Evolutionary conservation across 2,113 vertebrate species (phyloP), one percentile per base, ranked within the genome.

Genomic region (Drymodes brunneopygia): DNA sequence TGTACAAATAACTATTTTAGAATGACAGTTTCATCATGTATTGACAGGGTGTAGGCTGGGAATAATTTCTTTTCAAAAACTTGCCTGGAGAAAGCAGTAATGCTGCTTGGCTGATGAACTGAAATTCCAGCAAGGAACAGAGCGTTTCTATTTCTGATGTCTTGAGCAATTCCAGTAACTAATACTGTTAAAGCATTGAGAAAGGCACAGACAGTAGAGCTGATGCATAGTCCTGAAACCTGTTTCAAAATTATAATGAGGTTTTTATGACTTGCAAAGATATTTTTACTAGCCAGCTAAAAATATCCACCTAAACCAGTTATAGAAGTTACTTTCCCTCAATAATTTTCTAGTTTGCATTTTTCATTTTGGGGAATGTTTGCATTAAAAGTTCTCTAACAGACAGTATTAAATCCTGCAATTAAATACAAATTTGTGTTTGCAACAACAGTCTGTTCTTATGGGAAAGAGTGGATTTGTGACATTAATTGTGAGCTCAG

Each of bases 261-360:
- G 17, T 17, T 92, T 94, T 88, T 87, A 87, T 54, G 74, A 95
- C 78, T 91, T 80, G 90, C 65, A 91, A 85, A 92, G 53, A 48
- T 13, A 14, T 75, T 77, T 93, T 86, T 72, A 92, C 35, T 79
- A 84, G 61, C 86, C 50, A 80, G 86, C 58, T 75, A 27, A 94
- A 95, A 93, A 88, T 87, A 92, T 17, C 88, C 29, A 92, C 79
- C 71, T 79, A 77, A 88, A 91, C 58, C 77, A 85, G 91, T 85
- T 89, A 79, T 0, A 73, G 91, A 89, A 72, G 66, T 75, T 61
- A 85, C 38, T 72, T 93, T 86, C 47, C 35, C 50, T 80, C 35
- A 44, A 16, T 58, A 69, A 44, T 42, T n/a, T 95, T 92, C 28
- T 84, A 24, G 45, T 85, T 90, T 94, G 84, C 50, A 58, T 91